Conservation (phyloP, 1,140 invertebrate species). For the Acromyrmex charruanus region DNA sequence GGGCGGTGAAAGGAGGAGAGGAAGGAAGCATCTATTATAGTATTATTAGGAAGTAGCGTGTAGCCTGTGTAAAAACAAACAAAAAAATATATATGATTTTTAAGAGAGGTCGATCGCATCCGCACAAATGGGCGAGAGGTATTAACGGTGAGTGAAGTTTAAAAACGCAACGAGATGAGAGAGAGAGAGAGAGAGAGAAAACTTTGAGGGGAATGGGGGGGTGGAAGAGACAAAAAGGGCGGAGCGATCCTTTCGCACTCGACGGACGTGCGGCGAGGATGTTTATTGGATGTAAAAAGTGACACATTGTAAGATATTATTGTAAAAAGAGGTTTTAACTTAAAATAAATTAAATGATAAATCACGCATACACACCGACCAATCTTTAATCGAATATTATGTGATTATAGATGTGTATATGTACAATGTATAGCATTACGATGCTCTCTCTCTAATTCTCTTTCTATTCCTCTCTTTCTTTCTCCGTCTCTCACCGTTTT, state of each 20-base stretch:
- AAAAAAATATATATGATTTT: conserved; percentile 55
- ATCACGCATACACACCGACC: conserved; percentile 78
- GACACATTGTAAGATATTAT: conserved; percentile 86
- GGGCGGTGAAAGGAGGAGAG: not conserved
- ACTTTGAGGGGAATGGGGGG: not conserved
- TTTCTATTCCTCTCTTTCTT: conserved; percentile 12
- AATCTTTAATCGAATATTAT: conserved; percentile 70
- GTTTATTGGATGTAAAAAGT: conserved; percentile 82
- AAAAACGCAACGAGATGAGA: conserved; percentile 6
- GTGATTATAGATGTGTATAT: conserved; percentile 54
- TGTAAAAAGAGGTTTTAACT: conserved; percentile 87
- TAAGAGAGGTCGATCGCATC: conserved; percentile 47
- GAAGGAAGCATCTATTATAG: conserved; percentile 82
- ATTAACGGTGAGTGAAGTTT: not conserved
- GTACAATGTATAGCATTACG: conserved; percentile 59
- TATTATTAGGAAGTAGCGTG: conserved; percentile 86
- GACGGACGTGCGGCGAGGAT: conserved; percentile 64
- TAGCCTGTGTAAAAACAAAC: conserved; percentile 82
- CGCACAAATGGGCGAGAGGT: conserved; percentile 40
- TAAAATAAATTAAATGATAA: conserved; percentile 87
- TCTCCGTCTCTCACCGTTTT: not conserved
- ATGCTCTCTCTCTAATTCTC: conserved; percentile 31
- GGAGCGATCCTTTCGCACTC: conserved; percentile 54
- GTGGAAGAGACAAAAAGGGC: conserved; percentile 23
- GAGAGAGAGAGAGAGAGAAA: conserved; percentile 34